Evolutionary conservation across 2,113 vertebrate species (phyloP).

Genomic region (Cynoglossus semilaevis): DNA sequence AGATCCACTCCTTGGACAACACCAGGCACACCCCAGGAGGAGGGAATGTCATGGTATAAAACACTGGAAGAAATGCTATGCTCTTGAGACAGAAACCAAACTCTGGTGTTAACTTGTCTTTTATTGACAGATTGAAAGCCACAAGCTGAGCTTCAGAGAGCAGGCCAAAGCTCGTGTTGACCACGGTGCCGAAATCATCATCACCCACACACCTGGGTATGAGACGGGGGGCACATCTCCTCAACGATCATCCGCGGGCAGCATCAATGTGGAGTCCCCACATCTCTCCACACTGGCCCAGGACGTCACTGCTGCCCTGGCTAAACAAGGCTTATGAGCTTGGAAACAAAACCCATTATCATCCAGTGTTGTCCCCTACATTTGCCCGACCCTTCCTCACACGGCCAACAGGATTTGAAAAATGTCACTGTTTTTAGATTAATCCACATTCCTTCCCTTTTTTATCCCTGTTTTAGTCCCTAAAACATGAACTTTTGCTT

Average conservation of each 20-base stretch:
- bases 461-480: slow-evolving; percentile 5
- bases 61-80: slow-evolving; percentile 29
- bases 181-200: slow-evolving; percentile 91
- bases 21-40: slow-evolving; percentile 87
- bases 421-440: slow-evolving; percentile 16
- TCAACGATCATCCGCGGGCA: slow-evolving; percentile 86
- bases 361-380: slow-evolving; percentile 26
- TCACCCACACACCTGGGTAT: slow-evolving; percentile 85
- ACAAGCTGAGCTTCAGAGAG: slow-evolving; percentile 92
- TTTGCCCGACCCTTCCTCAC: neutral
- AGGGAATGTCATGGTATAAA: slow-evolving; percentile 88
- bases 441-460: neutral
- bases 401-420: slow-evolving; percentile 13
- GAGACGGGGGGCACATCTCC: slow-evolving; percentile 85
- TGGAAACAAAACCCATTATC: slow-evolving; percentile 2
- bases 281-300: slow-evolving; percentile 92
- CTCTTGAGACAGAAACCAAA: neutral
- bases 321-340: slow-evolving; percentile 93
- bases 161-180: slow-evolving; percentile 90
- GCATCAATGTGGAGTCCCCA: slow-evolving; percentile 90
- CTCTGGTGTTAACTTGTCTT: neutral
- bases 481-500: slow-evolving; percentile 34
- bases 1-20: slow-evolving; percentile 90
- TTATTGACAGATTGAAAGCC: slow-evolving; percentile 87
- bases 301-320: slow-evolving; percentile 91